phyloP scores from a whole-genome alignment of 2,797 vertebrate genomes.

The Cossypha caffra region DNA sequence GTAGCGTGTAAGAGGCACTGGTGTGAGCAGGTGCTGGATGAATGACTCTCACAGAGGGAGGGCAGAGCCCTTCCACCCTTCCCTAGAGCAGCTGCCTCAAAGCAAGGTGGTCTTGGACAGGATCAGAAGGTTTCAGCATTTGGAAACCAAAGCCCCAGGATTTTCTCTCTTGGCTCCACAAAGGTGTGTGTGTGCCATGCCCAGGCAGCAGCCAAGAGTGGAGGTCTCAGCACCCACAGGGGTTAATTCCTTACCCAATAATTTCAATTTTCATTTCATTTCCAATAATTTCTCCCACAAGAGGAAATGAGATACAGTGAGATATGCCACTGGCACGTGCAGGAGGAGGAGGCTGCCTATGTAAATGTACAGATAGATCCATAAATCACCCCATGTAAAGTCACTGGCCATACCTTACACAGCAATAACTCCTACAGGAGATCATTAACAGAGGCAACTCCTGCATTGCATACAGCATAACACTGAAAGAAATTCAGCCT shows the following conservation, averaged over 20 bases:
- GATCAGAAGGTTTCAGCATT: slow-evolving; percentile 16
- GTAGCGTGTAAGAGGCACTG: background rate
- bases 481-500: background rate
- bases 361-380: background rate
- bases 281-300: background rate
- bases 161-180: background rate
- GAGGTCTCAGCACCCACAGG: background rate
- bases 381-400: background rate
- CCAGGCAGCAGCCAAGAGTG: background rate
- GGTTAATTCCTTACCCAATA: background rate
- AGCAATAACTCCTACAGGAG: background rate
- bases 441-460: background rate
- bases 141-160: background rate
- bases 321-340: background rate
- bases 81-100: background rate
- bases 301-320: background rate
- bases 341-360: background rate
- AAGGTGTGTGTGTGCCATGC: background rate
- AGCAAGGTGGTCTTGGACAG: background rate
- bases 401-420: background rate
- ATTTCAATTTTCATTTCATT: background rate
- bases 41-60: background rate
- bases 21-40: background rate
- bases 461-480: background rate
- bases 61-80: background rate